phyloP scores from a whole-genome alignment of 2,113 vertebrate species.

The Myiagra hebetior region DNA sequence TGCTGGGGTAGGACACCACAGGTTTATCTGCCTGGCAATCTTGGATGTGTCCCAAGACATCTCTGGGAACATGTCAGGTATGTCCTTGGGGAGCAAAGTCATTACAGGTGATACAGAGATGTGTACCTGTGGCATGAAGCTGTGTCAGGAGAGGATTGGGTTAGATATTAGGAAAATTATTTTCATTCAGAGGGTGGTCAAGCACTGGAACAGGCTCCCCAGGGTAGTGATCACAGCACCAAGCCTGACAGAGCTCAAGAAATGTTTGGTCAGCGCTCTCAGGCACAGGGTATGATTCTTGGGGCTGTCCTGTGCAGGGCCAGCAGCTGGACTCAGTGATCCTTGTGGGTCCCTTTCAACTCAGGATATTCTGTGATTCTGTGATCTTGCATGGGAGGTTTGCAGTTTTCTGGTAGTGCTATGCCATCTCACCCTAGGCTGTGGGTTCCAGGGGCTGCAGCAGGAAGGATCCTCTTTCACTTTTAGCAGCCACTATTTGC shows the following conservation, averaged over 20 bases:
- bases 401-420: not conserved
- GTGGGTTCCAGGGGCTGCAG: not conserved
- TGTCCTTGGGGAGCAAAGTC: not conserved
- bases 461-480: not conserved
- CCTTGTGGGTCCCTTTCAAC: not conserved
- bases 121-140: not conserved
- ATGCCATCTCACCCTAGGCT: not conserved
- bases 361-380: not conserved
- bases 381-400: not conserved
- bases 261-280: not conserved
- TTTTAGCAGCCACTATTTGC: not conserved
- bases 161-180: not conserved
- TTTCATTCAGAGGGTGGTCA: not conserved
- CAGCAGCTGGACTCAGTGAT: not conserved
- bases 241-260: not conserved
- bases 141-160: not conserved
- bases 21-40: not conserved
- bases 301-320: not conserved
- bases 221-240: not conserved
- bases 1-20: not conserved
- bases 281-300: not conserved
- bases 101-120: not conserved
- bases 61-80: rapidly evolving
- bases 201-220: not conserved
- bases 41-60: not conserved